Evolutionary conservation across 2,888 invertebrate species (phyloP), one percentile per base, ranked within the genome.

Genomic region (Polymixis lichenea): DNA sequence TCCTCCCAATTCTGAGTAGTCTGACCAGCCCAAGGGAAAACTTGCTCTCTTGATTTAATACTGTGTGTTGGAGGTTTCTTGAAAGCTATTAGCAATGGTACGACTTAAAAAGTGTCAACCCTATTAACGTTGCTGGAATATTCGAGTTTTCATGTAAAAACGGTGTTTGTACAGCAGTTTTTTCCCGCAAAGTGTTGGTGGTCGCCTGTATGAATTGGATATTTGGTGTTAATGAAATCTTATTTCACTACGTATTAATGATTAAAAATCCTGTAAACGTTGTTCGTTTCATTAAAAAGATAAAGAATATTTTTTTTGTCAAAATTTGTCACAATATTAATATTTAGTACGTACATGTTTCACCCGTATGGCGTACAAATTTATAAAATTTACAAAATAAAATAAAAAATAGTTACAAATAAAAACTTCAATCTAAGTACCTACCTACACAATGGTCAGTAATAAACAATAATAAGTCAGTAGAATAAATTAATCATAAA

Each of bases 81-180:
- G 32, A 58, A 72, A 51, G 58, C 69, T 78, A 77, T 77, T 74
- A 75, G 58, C 61, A 67, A 72, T 67, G 49, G 56, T 68, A 32
- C 46, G 19, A 11, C 17, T 49, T 25, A n/a, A 56, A 74, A 75
- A 68, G 43, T 71, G 82, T 46, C 84, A 84, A 56, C 80, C 84
- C 82, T 87, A 74, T 61, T 73, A 53, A 60, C 49, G 64, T 60
- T 67, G 66, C 76, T 81, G 69, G 68, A 87, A 84, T 87, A 82
- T 87, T 84, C 51, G 56, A 78, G 62, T 72, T 70, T 61, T 77
- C 38, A 51, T 76, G 66, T 70, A 75, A 75, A 75, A 83, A 75
- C 61, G 9, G 72, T 66, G 77, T 80, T 78, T 72, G 68, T 70
- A 43, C 28, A 22, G 71, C 51, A 70, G 79, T 79, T 84, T 79